Percentiles rank a stretch among this genome's conserved stretches.
Conservation (phyloP, 2,888 invertebrate genomes). For the Phytoseiulus persimilis region DNA sequence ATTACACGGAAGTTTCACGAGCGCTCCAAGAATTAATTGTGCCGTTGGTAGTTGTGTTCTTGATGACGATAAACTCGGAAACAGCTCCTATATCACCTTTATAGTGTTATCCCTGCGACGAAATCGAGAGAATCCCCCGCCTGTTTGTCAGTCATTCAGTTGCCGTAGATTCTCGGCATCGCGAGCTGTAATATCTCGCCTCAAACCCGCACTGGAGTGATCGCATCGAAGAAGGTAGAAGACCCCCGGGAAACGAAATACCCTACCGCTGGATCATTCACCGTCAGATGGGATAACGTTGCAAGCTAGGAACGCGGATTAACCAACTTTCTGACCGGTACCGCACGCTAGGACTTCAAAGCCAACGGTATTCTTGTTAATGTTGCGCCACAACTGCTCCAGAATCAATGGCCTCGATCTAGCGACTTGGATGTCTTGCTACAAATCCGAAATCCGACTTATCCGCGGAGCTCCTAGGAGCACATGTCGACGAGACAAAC, state of each 20-base stretch:
- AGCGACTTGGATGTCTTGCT: not conserved
- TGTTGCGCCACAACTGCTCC: not conserved
- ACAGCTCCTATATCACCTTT: not conserved
- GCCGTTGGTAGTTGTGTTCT: not conserved
- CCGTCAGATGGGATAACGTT: too few relatives aligned
- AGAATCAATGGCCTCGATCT: not conserved
- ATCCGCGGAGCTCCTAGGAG: not conserved
- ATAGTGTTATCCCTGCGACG: not conserved
- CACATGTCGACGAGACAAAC: not conserved
- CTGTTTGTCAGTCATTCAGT: not conserved
- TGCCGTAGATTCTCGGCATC: not conserved
- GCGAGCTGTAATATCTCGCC: too few relatives aligned
- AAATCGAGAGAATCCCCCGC: not conserved
- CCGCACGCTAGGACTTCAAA: not conserved
- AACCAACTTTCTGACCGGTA: not conserved
- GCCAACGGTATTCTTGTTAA: not conserved
- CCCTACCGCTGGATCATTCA: too few relatives aligned
- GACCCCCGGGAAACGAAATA: too few relatives aligned
- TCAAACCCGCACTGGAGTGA: too few relatives aligned
- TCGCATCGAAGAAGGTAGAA: too few relatives aligned
- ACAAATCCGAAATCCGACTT: not conserved
- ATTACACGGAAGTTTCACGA: not conserved
- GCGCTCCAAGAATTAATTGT: not conserved
- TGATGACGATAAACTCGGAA: not conserved
- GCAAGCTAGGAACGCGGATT: too few relatives aligned